phyloP scores from a whole-genome alignment of 2,113 vertebrate species.

The Cariama cristata region DNA sequence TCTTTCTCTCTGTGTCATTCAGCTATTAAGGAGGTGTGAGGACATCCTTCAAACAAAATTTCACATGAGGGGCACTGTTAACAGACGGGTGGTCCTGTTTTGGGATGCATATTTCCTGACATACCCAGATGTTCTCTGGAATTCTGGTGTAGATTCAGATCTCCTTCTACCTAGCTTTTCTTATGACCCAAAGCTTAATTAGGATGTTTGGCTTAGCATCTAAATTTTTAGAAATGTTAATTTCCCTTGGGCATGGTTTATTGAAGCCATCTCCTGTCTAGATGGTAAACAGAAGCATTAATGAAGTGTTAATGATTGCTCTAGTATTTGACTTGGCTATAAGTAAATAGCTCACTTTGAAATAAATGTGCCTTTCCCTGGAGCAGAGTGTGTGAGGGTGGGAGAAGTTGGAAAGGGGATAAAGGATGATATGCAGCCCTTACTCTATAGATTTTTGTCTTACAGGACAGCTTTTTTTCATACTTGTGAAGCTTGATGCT shows the following conservation, averaged over 20 bases:
- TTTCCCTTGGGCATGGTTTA: not conserved
- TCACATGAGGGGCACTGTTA: not conserved
- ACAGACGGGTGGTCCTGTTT: not conserved
- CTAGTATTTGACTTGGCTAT: not conserved
- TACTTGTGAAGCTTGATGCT: not conserved
- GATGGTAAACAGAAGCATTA: not conserved
- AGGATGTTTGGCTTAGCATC: not conserved
- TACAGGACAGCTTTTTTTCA: not conserved
- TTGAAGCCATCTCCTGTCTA: not conserved
- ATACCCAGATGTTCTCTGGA: not conserved
- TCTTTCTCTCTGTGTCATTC: not conserved
- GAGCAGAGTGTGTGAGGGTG: not conserved
- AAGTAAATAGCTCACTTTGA: not conserved
- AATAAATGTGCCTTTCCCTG: not conserved
- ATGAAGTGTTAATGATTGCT: conserved; percentile 13
- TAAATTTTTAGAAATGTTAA: not conserved
- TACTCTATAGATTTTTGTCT: not conserved
- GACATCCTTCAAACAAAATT: not conserved
- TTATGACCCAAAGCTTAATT: not conserved
- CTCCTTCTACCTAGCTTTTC: not conserved
- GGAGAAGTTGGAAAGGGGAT: not conserved
- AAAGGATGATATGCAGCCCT: not conserved
- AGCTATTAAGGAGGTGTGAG: not conserved
- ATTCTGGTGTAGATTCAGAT: not conserved
- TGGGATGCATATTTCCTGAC: not conserved